These are phyloP conservation scores for Drosophila kohkoa DNA, from an alignment of 1,140 invertebrate genomes.

Conservation along the genomic window DNA sequence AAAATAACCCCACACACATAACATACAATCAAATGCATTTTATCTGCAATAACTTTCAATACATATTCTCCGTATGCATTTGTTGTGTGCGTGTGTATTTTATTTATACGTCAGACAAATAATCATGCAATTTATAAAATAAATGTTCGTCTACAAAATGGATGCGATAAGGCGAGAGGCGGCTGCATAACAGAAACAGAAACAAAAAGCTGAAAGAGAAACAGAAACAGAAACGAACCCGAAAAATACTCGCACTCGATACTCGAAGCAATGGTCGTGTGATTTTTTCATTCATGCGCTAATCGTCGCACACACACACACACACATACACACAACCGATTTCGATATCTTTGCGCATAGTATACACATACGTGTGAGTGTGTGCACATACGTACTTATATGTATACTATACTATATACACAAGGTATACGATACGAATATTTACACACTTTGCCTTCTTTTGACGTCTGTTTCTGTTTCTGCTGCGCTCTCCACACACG, in stretches of 20 bases:
- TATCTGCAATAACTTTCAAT: slow-evolving; percentile 48
- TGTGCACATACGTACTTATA: slow-evolving; percentile 33
- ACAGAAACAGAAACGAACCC: slow-evolving; percentile 12
- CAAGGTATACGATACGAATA: slow-evolving; percentile 36
- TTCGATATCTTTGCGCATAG: slow-evolving; percentile 36
- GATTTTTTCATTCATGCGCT: slow-evolving; percentile 81
- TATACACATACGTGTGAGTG: too few relatives aligned
- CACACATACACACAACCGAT: slow-evolving; percentile 22
- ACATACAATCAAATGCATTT: slow-evolving; percentile 31
- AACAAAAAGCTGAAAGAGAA: slow-evolving; percentile 12
- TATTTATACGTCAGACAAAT: slow-evolving; percentile 52
- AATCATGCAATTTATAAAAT: slow-evolving; percentile 60
- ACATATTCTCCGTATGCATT: background rate
- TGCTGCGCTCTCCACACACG: slow-evolving; percentile 48
- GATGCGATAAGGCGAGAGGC: slow-evolving; percentile 9
- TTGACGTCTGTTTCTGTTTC: slow-evolving; percentile 54
- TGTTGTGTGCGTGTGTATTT: background rate
- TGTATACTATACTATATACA: background rate
- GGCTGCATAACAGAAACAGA: slow-evolving; percentile 10
- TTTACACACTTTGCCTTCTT: slow-evolving; percentile 48
- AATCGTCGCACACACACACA: slow-evolving; percentile 54
- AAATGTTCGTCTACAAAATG: slow-evolving; percentile 20
- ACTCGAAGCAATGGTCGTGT: slow-evolving; percentile 49
- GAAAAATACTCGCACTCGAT: slow-evolving; percentile 25
- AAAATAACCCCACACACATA: slow-evolving; percentile 15